Evolutionary conservation across 1,140 invertebrate genomes (phyloP).

Genomic region (Babylonia areolata): DNA sequence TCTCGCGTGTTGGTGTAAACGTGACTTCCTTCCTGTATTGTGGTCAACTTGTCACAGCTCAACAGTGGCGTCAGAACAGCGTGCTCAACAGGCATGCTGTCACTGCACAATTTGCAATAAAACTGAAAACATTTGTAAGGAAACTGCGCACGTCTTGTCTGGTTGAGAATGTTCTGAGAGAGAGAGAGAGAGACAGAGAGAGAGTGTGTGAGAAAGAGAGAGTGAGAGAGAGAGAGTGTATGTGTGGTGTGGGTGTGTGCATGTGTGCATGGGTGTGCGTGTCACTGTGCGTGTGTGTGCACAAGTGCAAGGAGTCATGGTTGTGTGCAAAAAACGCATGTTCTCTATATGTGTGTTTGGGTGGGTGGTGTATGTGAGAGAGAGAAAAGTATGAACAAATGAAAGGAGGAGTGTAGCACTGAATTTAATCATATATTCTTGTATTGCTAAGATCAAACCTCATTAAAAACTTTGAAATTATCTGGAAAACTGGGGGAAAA

Average conservation of each 20-base stretch:
- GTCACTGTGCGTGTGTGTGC: background rate
- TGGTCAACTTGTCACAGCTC: constrained; percentile 19
- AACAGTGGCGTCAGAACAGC: background rate
- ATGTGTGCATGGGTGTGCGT: background rate
- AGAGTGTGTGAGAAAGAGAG: no score
- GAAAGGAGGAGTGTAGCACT: no score
- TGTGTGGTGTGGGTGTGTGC: background rate
- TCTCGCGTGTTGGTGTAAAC: constrained; percentile 20
- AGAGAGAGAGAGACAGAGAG: no score
- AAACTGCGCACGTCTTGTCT: background rate
- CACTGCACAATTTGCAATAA: constrained; percentile 31
- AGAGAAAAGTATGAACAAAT: no score
- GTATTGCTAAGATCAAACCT: no score
- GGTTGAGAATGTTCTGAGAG: background rate
- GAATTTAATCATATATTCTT: no score
- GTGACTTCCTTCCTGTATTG: background rate
- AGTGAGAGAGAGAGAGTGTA: background rate
- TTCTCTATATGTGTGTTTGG: no score
- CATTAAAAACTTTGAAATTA: no score
- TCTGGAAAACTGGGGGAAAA: no score
- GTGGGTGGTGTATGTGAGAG: no score
- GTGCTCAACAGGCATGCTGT: constrained; percentile 5
- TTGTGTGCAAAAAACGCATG: no score
- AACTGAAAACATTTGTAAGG: constrained; percentile 30
- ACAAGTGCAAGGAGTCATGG: no score